A percentile compares a stretch with the other conserved stretches of the same genome.
phyloP scores from a whole-genome alignment of 2,113 vertebrate genomes.

The Atrichornis clamosus region DNA sequence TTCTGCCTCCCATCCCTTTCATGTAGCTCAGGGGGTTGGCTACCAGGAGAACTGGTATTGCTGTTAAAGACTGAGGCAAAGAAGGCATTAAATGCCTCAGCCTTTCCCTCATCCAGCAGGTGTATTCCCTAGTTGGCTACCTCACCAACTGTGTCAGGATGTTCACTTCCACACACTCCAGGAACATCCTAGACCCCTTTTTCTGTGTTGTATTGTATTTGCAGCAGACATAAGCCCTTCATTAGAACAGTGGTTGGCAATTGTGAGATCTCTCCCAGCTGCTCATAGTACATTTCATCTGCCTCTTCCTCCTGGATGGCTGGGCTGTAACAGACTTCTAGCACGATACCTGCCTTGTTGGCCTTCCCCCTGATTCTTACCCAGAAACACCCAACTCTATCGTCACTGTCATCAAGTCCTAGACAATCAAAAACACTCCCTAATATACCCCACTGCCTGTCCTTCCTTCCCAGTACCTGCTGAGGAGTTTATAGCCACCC shows the following conservation, averaged over 20 bases:
- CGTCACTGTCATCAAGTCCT: not conserved
- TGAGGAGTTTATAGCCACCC: not conserved
- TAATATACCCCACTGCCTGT: not conserved
- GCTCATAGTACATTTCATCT: not conserved
- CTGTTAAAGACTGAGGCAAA: not conserved
- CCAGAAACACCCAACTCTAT: not conserved
- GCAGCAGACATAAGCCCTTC: not conserved
- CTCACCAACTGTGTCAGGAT: not conserved
- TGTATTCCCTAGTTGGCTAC: not conserved
- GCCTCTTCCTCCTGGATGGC: not conserved
- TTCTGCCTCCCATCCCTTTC: not conserved
- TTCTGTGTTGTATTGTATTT: not conserved
- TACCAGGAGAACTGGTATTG: not conserved
- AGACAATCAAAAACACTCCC: not conserved
- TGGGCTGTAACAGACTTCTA: not conserved
- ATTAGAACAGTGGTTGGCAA: accelerated
- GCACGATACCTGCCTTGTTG: accelerated
- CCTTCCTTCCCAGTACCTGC: not conserved
- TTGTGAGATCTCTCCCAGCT: not conserved
- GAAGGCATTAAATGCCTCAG: not conserved
- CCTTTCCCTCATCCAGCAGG: not conserved
- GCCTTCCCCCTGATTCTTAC: not conserved
- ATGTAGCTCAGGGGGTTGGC: not conserved
- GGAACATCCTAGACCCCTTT: not conserved
- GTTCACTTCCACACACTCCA: not conserved